Evolutionary conservation across 2,888 invertebrate species (phyloP).

Genomic region (Caenorhabditis auriculariae): DNA sequence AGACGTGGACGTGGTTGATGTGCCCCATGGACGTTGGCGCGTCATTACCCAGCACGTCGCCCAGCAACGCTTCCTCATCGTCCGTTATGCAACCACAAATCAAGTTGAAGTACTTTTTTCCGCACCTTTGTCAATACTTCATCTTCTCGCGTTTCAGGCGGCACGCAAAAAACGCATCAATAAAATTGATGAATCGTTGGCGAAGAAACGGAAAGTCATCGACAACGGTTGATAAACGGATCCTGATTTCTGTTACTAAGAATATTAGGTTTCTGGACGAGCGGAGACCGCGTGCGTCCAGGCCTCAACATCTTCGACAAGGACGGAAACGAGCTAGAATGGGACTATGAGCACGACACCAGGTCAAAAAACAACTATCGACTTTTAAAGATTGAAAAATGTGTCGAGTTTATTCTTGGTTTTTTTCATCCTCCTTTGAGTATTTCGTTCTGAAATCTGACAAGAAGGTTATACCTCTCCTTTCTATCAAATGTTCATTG

Average conservation of each 20-base stretch:
- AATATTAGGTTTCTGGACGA: conserved; percentile 28
- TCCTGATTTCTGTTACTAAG: too few relatives aligned
- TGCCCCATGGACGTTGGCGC: conserved; percentile 49
- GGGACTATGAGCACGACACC: conserved; percentile 62
- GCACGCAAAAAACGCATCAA: neutral
- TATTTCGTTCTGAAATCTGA: too few relatives aligned
- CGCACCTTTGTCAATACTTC: too few relatives aligned
- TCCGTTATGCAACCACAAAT: conserved; percentile 35
- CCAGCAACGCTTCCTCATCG: conserved; percentile 34
- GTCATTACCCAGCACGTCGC: conserved; percentile 50
- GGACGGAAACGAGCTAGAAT: conserved; percentile 55
- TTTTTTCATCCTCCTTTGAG: too few relatives aligned
- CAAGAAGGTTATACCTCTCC: too few relatives aligned
- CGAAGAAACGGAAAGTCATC: neutral
- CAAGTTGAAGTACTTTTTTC: conserved; percentile 27
- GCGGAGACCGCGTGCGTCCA: conserved; percentile 36
- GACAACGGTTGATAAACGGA: neutral
- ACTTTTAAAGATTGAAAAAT: too few relatives aligned
- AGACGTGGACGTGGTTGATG: conserved; percentile 7
- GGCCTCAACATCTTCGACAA: conserved; percentile 58
- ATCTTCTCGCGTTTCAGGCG: neutral
- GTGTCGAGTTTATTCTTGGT: too few relatives aligned
- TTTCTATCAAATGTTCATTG: too few relatives aligned
- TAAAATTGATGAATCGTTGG: neutral
- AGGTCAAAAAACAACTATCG: too few relatives aligned